Evolutionary conservation across 2,797 vertebrate species (phyloP), one percentile per base, ranked within the genome.

Genomic region (Tenualosa thibaudeaui): DNA sequence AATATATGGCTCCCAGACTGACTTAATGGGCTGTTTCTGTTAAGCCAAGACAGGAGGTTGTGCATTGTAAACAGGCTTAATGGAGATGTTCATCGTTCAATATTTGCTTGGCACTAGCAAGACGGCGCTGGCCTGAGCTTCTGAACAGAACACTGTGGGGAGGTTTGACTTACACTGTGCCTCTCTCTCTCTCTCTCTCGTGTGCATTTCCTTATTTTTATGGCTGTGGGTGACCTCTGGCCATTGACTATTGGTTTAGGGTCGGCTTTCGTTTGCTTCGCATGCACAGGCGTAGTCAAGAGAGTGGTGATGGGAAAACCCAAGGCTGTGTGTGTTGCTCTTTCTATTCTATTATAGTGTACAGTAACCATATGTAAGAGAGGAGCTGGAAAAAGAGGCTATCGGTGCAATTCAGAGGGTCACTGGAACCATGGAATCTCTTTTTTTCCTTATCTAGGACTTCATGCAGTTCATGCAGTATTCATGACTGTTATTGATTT

Each of bases 401-500:
- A n/a, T 65, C n/a, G 6, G 1, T 5, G 56, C 19, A 8, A 26
- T 12, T n/a, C 26, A 12, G 9, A 3, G 24, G 62, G 24, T 68
- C 62, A 68, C 62, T 26, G 24, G 60, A n/a, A 26, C 60, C 10
- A 68, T 12, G 62, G n/a, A 31, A 43, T 71, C 43, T 60, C 56
- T 50, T 83, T 56, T 65, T 71, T 83, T 4, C 2, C 46, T 68
- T 49, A 50, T 71, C 24, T 58, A 15, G 12, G 53, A 54, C 53
- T 81, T 81, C 82, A 54, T 17, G 54, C 51, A n/a, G 3, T 58
- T 93, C 92, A 91, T 92, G 90, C 90, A 92, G 89, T 91, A 94
- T 93, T 91, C 93, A 94, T 93, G 89, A 89, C 90, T 85, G 87
- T 83, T 93, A 95, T 95, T 90, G 94, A 95, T 94, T 90, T 43